These are phyloP conservation scores for Meda fulgida DNA, from an alignment of 2,797 vertebrate genomes.

Conservation along the genomic window DNA sequence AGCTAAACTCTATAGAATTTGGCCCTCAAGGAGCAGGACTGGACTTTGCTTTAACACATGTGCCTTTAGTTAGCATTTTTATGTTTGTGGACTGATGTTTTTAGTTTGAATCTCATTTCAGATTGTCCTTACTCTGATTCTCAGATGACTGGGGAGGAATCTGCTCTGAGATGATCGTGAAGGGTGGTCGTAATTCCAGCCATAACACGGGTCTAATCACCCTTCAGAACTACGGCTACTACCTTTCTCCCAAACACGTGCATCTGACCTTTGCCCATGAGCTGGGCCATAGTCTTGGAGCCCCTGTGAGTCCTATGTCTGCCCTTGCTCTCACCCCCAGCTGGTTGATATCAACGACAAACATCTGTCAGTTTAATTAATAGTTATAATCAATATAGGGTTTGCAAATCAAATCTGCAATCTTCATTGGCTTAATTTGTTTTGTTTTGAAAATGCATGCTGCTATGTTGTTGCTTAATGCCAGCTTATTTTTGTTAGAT, in stretches of 20 bases:
- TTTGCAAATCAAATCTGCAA: neutral
- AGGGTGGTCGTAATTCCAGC: slow-evolving; percentile 57
- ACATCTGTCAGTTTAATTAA: neutral
- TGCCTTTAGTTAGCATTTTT: neutral
- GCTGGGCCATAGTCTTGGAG: slow-evolving; percentile 85
- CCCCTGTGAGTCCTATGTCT: slow-evolving; percentile 75
- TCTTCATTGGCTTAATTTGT: neutral
- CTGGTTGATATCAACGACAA: neutral
- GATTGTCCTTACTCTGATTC: slow-evolving; percentile 22
- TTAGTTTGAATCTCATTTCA: neutral
- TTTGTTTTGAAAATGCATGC: neutral
- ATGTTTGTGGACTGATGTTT: neutral
- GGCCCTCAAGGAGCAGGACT: neutral
- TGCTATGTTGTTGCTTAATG: neutral
- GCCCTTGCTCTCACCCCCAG: slow-evolving; percentile 37
- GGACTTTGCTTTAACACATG: neutral
- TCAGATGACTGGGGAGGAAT: slow-evolving; percentile 83
- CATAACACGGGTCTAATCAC: slow-evolving; percentile 85
- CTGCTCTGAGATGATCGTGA: slow-evolving; percentile 72
- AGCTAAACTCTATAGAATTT: neutral
- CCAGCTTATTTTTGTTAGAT: neutral
- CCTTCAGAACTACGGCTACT: slow-evolving; percentile 81
- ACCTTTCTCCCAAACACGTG: slow-evolving; percentile 75
- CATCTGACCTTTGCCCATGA: slow-evolving; percentile 85
- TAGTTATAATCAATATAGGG: neutral